Base-by-base conservation (phyloP, 2,888 invertebrate species). In the Listrodromus nycthemerus region DNA sequence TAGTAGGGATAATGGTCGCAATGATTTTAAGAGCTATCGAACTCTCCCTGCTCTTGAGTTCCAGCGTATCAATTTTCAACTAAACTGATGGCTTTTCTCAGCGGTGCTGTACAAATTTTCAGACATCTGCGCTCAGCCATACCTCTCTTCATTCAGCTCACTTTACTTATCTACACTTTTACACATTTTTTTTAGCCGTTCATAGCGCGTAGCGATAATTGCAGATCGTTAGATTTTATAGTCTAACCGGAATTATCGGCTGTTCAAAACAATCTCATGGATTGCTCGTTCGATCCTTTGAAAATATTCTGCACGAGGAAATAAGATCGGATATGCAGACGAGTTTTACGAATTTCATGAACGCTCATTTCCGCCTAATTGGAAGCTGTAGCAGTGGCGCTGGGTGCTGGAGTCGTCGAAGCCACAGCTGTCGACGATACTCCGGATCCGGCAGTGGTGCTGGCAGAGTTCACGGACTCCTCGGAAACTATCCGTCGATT, bases 401-500 rank as follows among this genome's bases (percentile, higher is more conserved):
- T 81, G 55, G 89, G 87, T 27, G 87, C 70, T 55, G 87, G 81
- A 55, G 86, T 61, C 48, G 91, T 87, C 45, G 91, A 89, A 86
- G 92, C 90, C 41, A 91, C 89, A n/a, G 92, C 89, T 41, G 89
- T 90, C 24, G 90, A 89, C 37, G 74, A 70, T 10, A 66, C 66
- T 48, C 91, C 88, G 19, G 89, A 80, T 30, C 89, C 87, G n/a
- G 87, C 76, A 21, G 86, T 77, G 33, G 86, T 50, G 19, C 90
- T 85, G 3, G 89, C 77, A 5, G 92, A 65, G 21, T 88, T 88
- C 5, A 91, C 87, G 24, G 92, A 86, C 37, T 93, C 93, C 41
- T 93, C 93, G 3, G 91, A 92, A 6, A 94, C 97, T 87, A 97
- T 95, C 80, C 97, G 96, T 81, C 97, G 95, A 93, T 97, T 97